phyloP scores from a whole-genome alignment of 2,113 vertebrate genomes.

The Notothenia coriiceps region DNA sequence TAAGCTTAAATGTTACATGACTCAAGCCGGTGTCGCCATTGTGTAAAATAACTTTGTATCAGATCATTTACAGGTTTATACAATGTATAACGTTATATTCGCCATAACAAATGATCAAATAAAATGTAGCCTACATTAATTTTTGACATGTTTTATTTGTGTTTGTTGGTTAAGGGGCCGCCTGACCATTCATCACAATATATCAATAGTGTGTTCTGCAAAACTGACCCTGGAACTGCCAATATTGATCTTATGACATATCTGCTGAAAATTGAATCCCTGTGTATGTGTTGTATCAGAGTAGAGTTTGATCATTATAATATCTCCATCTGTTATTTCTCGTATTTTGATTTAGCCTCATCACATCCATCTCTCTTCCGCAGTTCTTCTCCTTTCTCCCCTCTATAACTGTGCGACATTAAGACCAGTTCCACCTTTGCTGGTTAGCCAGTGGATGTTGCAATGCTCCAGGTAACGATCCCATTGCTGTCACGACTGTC shows the following conservation, averaged over 20 bases:
- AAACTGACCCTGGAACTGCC: neutral
- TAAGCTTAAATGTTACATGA: neutral
- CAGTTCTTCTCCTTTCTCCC: neutral
- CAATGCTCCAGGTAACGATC: slow-evolving; percentile 56
- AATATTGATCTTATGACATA: neutral
- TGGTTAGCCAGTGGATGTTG: slow-evolving; percentile 45
- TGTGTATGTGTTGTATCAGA: no score
- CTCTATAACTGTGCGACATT: neutral
- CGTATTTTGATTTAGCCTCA: no score
- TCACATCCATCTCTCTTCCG: neutral
- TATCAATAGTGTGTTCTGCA: neutral
- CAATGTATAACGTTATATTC: neutral
- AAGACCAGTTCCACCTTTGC: slow-evolving; percentile 38
- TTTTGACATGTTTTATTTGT: neutral
- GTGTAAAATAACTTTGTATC: no score
- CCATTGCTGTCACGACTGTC: slow-evolving; percentile 61
- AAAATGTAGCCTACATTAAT: neutral
- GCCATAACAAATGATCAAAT: neutral
- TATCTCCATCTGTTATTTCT: no score
- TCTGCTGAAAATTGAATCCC: neutral
- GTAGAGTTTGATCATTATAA: no score
- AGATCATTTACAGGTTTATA: neutral
- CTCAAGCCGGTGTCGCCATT: neutral
- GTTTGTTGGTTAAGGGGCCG: neutral
- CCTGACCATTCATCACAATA: neutral